Conservation (phyloP, 2,888 invertebrate genomes). For the Zygogramma bicolorata region DNA sequence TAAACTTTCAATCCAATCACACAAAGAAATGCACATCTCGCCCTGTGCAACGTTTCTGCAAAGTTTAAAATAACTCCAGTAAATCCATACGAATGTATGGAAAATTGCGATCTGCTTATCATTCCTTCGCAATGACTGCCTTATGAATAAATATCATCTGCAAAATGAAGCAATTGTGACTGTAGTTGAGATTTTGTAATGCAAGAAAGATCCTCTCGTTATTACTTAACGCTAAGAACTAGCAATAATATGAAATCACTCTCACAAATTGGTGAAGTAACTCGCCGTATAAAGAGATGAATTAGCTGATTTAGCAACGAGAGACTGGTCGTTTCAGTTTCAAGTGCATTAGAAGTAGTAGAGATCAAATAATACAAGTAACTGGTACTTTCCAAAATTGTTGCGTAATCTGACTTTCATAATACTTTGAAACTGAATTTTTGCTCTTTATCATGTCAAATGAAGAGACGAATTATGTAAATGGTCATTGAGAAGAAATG, state of each 20-base stretch:
- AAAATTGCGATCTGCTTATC: too few relatives aligned
- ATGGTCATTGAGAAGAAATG: too few relatives aligned
- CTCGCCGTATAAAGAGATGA: conserved; percentile 8
- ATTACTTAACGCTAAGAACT: conserved; percentile 7
- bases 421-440: background rate
- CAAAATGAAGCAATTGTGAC: background rate
- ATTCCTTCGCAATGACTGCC: too few relatives aligned
- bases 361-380: background rate
- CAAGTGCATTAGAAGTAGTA: background rate
- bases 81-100: too few relatives aligned
- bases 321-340: conserved; percentile 19
- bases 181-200: background rate
- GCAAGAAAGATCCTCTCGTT: conserved; percentile 13
- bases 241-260: conserved; percentile 16
- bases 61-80: too few relatives aligned
- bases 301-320: background rate
- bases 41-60: too few relatives aligned
- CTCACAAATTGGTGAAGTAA: conserved; percentile 18
- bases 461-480: too few relatives aligned
- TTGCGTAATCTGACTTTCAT: background rate
- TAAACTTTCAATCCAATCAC: too few relatives aligned
- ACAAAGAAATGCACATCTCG: too few relatives aligned
- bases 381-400: background rate
- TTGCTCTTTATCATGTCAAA: too few relatives aligned
- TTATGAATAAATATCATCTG: too few relatives aligned